These are phyloP conservation scores for Coleophora flavipennella DNA, from an alignment of 2,888 invertebrate species.

Conservation along the genomic window DNA sequence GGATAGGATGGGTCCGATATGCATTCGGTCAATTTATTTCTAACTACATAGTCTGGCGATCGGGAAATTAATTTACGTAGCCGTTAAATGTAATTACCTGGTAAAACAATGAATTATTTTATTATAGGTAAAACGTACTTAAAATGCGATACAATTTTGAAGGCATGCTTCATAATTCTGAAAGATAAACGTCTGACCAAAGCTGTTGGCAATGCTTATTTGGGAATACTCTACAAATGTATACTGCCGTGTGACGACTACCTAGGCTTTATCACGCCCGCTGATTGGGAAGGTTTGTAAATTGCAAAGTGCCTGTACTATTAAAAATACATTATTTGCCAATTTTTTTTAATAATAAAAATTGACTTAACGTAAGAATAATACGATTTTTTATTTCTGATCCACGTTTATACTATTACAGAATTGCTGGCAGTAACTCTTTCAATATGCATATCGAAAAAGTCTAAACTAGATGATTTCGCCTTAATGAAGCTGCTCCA, in stretches of 20 bases:
- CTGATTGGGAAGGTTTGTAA: constrained; percentile 72
- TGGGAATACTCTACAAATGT: constrained; percentile 67
- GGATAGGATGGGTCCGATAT: no score
- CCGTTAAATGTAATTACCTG: no score
- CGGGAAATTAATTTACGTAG: no score
- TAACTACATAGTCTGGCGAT: no score
- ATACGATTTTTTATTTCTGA: no score
- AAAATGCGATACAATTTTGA: constrained; percentile 46
- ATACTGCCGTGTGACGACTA: constrained; percentile 67
- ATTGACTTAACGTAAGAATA: no score
- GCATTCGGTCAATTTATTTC: no score
- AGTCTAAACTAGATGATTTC: constrained; percentile 45
- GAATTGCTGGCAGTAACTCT: constrained; percentile 50
- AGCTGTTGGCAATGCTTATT: constrained; percentile 65
- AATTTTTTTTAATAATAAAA: no score
- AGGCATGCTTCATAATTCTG: constrained; percentile 46
- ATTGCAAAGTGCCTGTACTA: not conserved
- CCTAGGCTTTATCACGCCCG: constrained; percentile 56
- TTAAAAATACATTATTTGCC: no score
- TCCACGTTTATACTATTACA: no score
- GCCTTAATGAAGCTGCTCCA: constrained; percentile 53
- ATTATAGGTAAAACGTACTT: constrained; percentile 46
- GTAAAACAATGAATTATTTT: not conserved
- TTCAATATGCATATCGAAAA: constrained; percentile 31
- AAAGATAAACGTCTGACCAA: constrained; percentile 38